Conservation (phyloP, 2,797 vertebrate species). For the Simalia tracyae region DNA sequence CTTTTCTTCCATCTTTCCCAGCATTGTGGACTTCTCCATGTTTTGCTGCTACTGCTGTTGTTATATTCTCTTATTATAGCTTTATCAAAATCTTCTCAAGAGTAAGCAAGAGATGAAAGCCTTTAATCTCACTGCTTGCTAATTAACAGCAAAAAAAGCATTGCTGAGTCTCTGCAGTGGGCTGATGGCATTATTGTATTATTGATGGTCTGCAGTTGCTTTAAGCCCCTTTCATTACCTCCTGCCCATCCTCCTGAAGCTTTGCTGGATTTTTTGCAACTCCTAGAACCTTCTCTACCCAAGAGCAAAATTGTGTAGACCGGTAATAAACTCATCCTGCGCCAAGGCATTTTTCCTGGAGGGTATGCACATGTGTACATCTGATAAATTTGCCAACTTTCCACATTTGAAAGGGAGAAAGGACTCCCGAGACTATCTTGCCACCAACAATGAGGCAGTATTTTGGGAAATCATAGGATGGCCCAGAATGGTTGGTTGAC, state of each 20-base stretch:
- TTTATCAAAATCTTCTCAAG: neutral
- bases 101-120: slow-evolving; percentile 58
- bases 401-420: slow-evolving; percentile 54
- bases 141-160: slow-evolving; percentile 55
- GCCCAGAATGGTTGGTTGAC: slow-evolving; percentile 27
- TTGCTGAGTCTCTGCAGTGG: slow-evolving; percentile 45
- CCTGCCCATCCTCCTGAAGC: slow-evolving; percentile 37
- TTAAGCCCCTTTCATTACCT: slow-evolving; percentile 48
- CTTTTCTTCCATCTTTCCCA: neutral
- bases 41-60: neutral
- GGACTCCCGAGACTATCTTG: slow-evolving; percentile 28
- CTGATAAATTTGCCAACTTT: slow-evolving; percentile 42
- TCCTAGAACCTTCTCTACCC: slow-evolving; percentile 50
- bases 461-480: neutral
- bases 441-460: slow-evolving; percentile 33
- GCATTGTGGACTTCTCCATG: neutral
- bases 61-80: neutral
- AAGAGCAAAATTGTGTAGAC: slow-evolving; percentile 49
- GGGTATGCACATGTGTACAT: neutral
- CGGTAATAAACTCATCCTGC: slow-evolving; percentile 61
- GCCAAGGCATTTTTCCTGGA: slow-evolving; percentile 44
- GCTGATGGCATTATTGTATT: slow-evolving; percentile 62
- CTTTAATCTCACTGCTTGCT: slow-evolving; percentile 63
- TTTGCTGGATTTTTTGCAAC: slow-evolving; percentile 38
- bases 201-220: slow-evolving; percentile 61